Evolutionary conservation across 1,140 invertebrate genomes (phyloP), one percentile per base, ranked within the genome.

Genomic region (Chionoecetes opilio): DNA sequence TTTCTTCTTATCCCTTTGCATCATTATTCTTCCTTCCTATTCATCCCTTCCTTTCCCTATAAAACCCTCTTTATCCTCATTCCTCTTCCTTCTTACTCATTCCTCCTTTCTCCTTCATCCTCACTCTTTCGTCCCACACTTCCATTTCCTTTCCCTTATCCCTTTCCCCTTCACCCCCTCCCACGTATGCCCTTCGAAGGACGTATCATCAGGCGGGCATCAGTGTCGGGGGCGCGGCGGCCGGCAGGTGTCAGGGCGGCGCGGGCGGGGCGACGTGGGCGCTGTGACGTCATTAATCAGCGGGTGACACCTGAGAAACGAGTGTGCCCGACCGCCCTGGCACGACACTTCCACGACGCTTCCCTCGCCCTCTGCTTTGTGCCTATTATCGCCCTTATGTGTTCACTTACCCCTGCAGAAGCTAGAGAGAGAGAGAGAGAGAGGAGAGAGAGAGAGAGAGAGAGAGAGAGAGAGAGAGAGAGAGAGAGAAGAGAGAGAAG

Each of bases 251-350:
- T 26, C 26, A n/a, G 21, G n/a, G 63, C 21, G 26, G 21, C 21
- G 63, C 63, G 63, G 63, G 63, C 63, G 63, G 63, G 63, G 63
- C 63, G 63, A 75, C 21, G 63, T 75, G 21, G n/a, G 63, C 21
- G 5, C 85, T 93, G 46, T 93, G 92, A 93, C 82, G 53, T n/a
- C 82, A 93, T 93, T 86, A 93, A 93, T 93, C 92, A 93, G 11
- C 82, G 6, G 35, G 37, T 3, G 82, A 93, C 92, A 31, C 41
- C 26, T 86, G 92, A 86, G 82, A 31, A 53, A 93, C 85, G 82
- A 41, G n/a, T 9, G 6, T 38, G 82, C 8, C 35, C 82, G 2
- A 82, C 34, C 82, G 32, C 21, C 35, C n/a, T 92, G 91, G 82
- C 91, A 84, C 29, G 32, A 31, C 75, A 14, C 63, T 26, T 21